Evolutionary conservation across 2,113 vertebrate species (phyloP).

Genomic region (Origma solitaria): DNA sequence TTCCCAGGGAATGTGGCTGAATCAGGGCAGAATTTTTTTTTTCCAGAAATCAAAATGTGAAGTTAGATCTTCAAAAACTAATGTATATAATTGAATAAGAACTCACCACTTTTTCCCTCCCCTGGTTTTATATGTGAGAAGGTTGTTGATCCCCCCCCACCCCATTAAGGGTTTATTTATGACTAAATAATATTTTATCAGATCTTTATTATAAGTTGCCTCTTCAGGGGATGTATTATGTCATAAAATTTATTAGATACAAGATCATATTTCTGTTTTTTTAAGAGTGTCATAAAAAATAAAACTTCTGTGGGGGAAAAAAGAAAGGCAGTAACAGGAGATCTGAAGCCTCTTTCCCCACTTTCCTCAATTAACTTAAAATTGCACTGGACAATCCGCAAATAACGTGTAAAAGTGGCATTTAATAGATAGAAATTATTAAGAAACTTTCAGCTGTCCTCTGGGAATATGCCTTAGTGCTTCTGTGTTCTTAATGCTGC

Average conservation of each 20-base stretch:
- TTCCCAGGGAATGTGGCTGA: not conserved
- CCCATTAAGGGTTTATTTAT: not conserved
- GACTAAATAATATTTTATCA: not conserved
- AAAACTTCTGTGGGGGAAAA: not conserved
- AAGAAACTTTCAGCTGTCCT: constrained; percentile 47
- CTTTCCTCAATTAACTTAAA: constrained; percentile 25
- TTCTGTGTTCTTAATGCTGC: constrained; percentile 39
- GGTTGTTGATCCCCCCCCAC: not conserved
- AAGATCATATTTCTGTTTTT: constrained; percentile 33
- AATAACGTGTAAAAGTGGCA: not conserved
- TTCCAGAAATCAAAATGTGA: not conserved
- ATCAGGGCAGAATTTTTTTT: not conserved
- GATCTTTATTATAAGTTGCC: not conserved
- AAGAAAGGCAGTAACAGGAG: not conserved
- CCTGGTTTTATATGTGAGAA: not conserved
- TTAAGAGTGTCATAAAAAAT: not conserved
- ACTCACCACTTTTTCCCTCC: not conserved
- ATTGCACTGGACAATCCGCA: not conserved
- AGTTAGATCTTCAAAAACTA: not conserved
- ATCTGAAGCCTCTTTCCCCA: not conserved
- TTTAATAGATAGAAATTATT: constrained; percentile 29
- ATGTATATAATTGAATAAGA: not conserved
- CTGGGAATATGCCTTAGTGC: constrained; percentile 20
- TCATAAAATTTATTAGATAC: not conserved
- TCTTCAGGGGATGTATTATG: not conserved